Base-by-base conservation (phyloP, 2,797 vertebrate genomes). In the Orestias chungarensis region DNA sequence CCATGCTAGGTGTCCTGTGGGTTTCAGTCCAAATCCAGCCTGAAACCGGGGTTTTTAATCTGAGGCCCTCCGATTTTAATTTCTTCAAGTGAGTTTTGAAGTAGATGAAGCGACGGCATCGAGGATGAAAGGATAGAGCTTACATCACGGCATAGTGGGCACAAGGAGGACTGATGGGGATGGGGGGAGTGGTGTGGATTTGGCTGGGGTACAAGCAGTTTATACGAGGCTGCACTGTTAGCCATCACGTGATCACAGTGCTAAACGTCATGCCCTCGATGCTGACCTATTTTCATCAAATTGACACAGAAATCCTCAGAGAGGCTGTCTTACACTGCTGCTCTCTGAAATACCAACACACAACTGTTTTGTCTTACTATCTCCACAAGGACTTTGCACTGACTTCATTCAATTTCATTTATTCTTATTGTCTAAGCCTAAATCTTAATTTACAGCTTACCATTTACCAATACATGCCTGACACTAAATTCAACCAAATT, bases 221-320 rank as follows among this genome's bases (percentile, higher is more conserved):
- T 87, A 91, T 91, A 80, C 76, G 44, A 89, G 90, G 91, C n/a
- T n/a, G n/a, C n/a, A n/a, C n/a, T n/a, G n/a, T n/a, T 91, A 88
- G 85, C 66, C 80, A 64, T 92, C 86, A 88, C 91, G 91, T 79
- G 90, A 76, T 83, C 88, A 78, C 88, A 90, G 93, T 93, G 93
- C 89, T 93, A 89, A 94, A 94, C 78, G 70, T 77, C 68, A 42
- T 74, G 82, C 82, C 87, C 83, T 74, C 86, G 86, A 91, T 93
- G 88, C 90, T 94, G 93, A 94, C 93, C 93, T 91, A 94, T 93
- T 94, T 93, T 90, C 89, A 87, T 90, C 92, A 92, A 88, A 90
- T 89, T 92, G 90, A 92, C 92, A 92, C 87, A 90, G 86, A 93
- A 89, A 89, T 90, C 83, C 86, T 88, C 78, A 1, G 81, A 81